phyloP scores from a whole-genome alignment of 2,888 invertebrate genomes.

The Blastobasis lacticolella region DNA sequence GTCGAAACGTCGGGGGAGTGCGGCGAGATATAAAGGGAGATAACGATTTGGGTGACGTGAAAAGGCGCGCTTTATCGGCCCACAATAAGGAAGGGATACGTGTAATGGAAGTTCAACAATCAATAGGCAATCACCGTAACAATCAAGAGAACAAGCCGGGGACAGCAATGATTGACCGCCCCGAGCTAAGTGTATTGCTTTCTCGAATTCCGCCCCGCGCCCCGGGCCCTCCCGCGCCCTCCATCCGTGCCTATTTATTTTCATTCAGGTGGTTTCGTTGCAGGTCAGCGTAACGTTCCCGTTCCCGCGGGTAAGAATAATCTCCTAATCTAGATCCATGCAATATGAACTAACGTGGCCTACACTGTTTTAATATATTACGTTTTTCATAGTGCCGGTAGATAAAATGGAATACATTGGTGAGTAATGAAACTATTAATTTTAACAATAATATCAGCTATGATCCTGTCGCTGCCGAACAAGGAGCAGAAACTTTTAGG shows the following conservation, averaged over 20 bases:
- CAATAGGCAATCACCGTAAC: constrained; percentile 30
- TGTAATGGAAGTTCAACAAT: constrained; percentile 8
- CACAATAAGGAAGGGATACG: constrained; percentile 18
- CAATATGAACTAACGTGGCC: too few species aligned
- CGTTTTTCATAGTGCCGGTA: too few species aligned
- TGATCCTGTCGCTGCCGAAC: too few species aligned
- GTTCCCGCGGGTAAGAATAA: not conserved
- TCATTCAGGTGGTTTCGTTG: not conserved
- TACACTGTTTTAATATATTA: too few species aligned
- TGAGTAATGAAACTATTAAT: too few species aligned
- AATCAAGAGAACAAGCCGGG: constrained; percentile 21
- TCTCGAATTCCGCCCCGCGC: constrained; percentile 27
- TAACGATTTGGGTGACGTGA: constrained; percentile 11
- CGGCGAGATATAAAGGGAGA: constrained; percentile 13
- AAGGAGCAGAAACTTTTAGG: too few species aligned
- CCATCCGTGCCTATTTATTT: not conserved
- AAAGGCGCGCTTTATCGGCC: constrained; percentile 19
- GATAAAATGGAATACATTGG: too few species aligned
- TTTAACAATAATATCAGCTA: too few species aligned
- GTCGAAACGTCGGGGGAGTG: constrained; percentile 20
- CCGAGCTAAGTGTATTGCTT: constrained; percentile 30
- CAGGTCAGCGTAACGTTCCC: not conserved
- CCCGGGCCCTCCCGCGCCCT: constrained; percentile 24
- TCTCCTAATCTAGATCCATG: too few species aligned
- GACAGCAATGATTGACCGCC: constrained; percentile 26